Base-by-base conservation (phyloP, 1,140 invertebrate genomes). In the Rhopalosiphum maidis region DNA sequence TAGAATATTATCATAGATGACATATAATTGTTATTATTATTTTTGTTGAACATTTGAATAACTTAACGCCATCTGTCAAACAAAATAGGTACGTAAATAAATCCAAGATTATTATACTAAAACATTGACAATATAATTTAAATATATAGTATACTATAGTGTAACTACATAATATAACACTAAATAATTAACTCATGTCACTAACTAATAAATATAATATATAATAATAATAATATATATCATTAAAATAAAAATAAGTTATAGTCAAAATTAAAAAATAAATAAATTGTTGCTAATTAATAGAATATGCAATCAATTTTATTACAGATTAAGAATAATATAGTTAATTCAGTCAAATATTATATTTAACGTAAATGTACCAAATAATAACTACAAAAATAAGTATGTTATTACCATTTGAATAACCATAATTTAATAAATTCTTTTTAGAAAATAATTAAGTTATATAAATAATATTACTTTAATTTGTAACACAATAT, bases 31-130 rank as follows among this genome's bases (percentile, higher is more conserved):
- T 83, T 83, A 41, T 83, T 86, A 68, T n/a, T 30, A 15, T 68
- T 30, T 15, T 18, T 2, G 11, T 87, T n/a, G 30, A 35, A 87
- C 30, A 51, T 22, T 54, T 89, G 8, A 89, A 25, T 55, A 55
- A 25, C 88, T 41, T 89, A 89, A 89, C 88, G 35, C 88, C 88
- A 89, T 89, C 48, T 89, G 37, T 89, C 23, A n/a, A 30, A 55
- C n/a, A n/a, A 89, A 89, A 21, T 89, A 51, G 2, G 6, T 87
- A 37, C 41, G 11, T 86, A 46, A 86, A 35, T 51, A 89, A 25
- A 54, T 37, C 18, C 21, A 89, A 89, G 22, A 35, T 54, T 11
- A 2, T 51, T n/a, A 68, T n/a, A n/a, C 30, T 60, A 23, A 60
- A 60, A 60, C 55, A 60, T 30, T 30, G 30, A 4, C n/a, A 18